These are phyloP conservation scores for Oryzias woworae DNA, from an alignment of 2,113 vertebrate genomes.

Conservation along the genomic window DNA sequence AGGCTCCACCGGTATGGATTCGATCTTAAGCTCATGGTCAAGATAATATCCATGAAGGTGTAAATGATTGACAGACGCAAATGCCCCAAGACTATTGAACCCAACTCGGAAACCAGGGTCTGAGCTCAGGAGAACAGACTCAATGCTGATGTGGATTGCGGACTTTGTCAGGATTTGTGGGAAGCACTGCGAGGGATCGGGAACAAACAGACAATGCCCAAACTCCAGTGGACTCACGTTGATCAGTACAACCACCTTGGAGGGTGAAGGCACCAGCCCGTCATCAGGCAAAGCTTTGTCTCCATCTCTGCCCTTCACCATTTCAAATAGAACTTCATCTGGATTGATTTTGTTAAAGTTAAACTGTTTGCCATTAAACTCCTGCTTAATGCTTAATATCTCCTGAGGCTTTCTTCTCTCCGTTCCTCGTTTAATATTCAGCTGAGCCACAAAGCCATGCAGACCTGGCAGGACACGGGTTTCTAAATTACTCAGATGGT, in stretches of 20 bases:
- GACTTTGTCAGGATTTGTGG: constrained; percentile 81
- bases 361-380: constrained; percentile 81
- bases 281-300: neutral
- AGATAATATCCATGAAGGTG: constrained; percentile 91
- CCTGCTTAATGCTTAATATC: constrained; percentile 82
- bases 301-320: constrained; percentile 48
- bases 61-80: constrained; percentile 92
- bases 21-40: constrained; percentile 75
- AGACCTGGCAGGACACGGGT: constrained; percentile 82
- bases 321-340: constrained; percentile 82
- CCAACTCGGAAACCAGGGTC: constrained; percentile 86
- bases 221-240: constrained; percentile 89
- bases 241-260: constrained; percentile 74
- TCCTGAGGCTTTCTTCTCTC: constrained; percentile 86
- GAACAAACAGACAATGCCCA: constrained; percentile 89
- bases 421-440: constrained; percentile 81
- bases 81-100: constrained; percentile 91
- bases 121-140: constrained; percentile 83
- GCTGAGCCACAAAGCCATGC: constrained; percentile 80
- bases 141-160: constrained; percentile 72
- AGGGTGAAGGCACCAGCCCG: neutral
- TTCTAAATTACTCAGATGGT: constrained; percentile 78
- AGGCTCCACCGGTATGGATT: constrained; percentile 67
- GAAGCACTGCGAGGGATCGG: constrained; percentile 72
- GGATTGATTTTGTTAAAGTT: constrained; percentile 84